Conservation (phyloP, 2,797 vertebrate species). For the Enteromius paludinosus region DNA sequence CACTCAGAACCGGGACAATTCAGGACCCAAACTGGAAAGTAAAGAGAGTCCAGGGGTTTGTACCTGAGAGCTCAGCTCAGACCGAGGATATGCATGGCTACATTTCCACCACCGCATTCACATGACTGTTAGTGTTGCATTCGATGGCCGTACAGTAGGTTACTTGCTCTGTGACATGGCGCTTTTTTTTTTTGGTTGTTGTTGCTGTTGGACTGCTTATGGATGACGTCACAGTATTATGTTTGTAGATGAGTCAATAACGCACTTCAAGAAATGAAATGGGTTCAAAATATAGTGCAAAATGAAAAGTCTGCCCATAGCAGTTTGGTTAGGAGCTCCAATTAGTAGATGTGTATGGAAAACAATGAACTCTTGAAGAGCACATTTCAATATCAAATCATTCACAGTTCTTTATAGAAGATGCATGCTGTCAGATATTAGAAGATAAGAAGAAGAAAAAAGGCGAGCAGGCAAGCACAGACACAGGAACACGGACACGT, state of each 20-base stretch:
- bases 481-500: slow-evolving; percentile 15
- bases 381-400: slow-evolving; percentile 15
- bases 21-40: slow-evolving; percentile 96
- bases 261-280: slow-evolving; percentile 50
- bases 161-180: slow-evolving; percentile 54
- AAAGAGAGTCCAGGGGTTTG: slow-evolving; percentile 89
- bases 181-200: slow-evolving; percentile 5
- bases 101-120: slow-evolving; percentile 67
- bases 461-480: slow-evolving; percentile 44
- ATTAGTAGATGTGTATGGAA: slow-evolving; percentile 47
- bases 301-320: slow-evolving; percentile 66
- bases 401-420: slow-evolving; percentile 6
- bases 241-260: slow-evolving; percentile 51
- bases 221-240: slow-evolving; percentile 55
- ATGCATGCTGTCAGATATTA: slow-evolving; percentile 30
- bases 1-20: slow-evolving; percentile 97
- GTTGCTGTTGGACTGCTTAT: slow-evolving; percentile 38
- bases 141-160: slow-evolving; percentile 51
- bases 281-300: slow-evolving; percentile 67
- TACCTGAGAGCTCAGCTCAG: slow-evolving; percentile 68
- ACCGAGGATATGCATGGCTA: slow-evolving; percentile 61
- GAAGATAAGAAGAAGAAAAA: slow-evolving; percentile 28
- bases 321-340: slow-evolving; percentile 42
- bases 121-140: slow-evolving; percentile 73
- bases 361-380: slow-evolving; percentile 28